A percentile compares a stretch with the other conserved stretches of the same genome.
Evolutionary conservation across 2,113 vertebrate species (phyloP).

Genomic region (Apodemus sylvaticus): DNA sequence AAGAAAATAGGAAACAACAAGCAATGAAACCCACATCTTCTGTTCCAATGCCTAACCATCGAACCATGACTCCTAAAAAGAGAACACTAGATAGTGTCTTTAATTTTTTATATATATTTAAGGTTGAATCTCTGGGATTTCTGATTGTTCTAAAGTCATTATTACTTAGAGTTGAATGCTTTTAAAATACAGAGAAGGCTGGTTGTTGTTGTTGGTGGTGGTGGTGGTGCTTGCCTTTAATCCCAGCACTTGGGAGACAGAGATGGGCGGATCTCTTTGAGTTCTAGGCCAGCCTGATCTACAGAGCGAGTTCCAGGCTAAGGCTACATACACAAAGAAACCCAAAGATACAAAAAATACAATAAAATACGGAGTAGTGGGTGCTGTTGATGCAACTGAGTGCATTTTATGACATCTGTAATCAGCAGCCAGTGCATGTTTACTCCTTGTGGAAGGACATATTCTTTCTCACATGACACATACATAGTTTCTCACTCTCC

Average conservation of each 20-base stretch:
- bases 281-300: neutral
- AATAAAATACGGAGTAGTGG: neutral
- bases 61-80: neutral
- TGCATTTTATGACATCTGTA: neutral
- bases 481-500: neutral
- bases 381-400: neutral
- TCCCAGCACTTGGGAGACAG: neutral
- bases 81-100: neutral
- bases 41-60: neutral
- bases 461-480: too few relatives aligned
- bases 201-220: too few relatives aligned
- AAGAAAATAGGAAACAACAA: neutral
- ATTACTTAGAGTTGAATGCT: neutral
- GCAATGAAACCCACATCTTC: neutral
- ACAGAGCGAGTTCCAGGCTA: neutral
- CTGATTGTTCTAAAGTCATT: conserved; percentile 20
- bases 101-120: neutral
- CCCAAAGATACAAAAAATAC: neutral
- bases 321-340: neutral
- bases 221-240: neutral
- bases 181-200: neutral
- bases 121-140: conserved; percentile 31
- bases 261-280: neutral
- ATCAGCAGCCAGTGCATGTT: neutral
- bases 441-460: neutral